These are phyloP conservation scores for Lutjanus erythropterus DNA, from an alignment of 2,113 vertebrate species.

Conservation along the genomic window DNA sequence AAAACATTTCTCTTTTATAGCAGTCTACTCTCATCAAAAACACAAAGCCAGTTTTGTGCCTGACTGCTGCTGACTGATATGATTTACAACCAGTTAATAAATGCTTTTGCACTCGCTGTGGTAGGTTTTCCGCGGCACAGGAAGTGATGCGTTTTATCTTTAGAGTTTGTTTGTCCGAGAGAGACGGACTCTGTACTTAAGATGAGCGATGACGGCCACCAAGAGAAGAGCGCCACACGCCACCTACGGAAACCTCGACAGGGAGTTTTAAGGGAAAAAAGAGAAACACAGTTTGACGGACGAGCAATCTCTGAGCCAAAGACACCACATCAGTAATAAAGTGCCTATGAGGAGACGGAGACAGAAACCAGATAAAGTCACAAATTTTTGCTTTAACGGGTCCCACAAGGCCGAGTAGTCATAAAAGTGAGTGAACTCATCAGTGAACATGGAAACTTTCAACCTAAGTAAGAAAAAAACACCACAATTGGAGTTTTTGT, in stretches of 20 bases:
- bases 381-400: slow-evolving; percentile 60
- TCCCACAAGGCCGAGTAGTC: slow-evolving; percentile 53
- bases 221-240: slow-evolving; percentile 23
- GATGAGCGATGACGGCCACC: slow-evolving; percentile 8
- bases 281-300: slow-evolving; percentile 40
- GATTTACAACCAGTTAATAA: slow-evolving; percentile 58
- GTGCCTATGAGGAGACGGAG: slow-evolving; percentile 55
- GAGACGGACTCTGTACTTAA: slow-evolving; percentile 14
- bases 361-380: slow-evolving; percentile 68
- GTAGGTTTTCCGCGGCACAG: slow-evolving; percentile 19
- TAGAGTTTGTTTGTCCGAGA: slow-evolving; percentile 41
- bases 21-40: slow-evolving; percentile 20
- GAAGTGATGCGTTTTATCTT: slow-evolving; percentile 49
- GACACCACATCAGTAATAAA: slow-evolving; percentile 34
- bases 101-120: slow-evolving; percentile 28
- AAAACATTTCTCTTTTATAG: slow-evolving; percentile 27
- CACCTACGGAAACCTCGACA: slow-evolving; percentile 32
- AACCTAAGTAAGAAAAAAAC: slow-evolving; percentile 56
- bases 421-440: slow-evolving; percentile 67
- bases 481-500: slow-evolving; percentile 69
- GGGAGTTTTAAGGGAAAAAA: not conserved
- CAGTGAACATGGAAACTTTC: slow-evolving; percentile 72
- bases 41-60: slow-evolving; percentile 5
- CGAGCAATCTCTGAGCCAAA: slow-evolving; percentile 27
- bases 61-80: slow-evolving; percentile 3